Evolutionary conservation across 30 jellyfish, hydroid and myxozoan species (phyloP), one percentile per base, ranked within the genome.

Genomic region (Aurelia sp.): DNA sequence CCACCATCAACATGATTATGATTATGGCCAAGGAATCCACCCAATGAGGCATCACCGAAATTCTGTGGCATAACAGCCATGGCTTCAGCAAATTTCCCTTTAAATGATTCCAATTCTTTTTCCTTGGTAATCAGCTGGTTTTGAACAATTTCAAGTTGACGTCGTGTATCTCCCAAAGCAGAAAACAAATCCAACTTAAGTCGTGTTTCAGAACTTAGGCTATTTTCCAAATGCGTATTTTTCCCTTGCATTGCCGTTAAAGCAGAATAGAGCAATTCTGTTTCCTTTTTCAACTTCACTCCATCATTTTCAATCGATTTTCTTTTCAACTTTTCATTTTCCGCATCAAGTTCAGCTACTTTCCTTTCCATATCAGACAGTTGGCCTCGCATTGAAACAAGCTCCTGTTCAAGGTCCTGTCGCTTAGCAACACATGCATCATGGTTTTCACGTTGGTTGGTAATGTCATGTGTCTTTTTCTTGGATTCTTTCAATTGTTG

Each of bases 51-150:
- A 18, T 96, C 97, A 10, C 82, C 79, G 84, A 91, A 96, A 52
- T 96, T 95, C 65, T 82, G 96, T 19, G 99, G 99, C 99, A 96
- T 96, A 41, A 96, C 99, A 47, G 99, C 99, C 99, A 96, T 96
- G 16, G 94, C 99, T 82, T 96, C 99, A 16, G 99, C 99, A 66
- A 96, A 91, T 51, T 90, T 90, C 21, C 68, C 97, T 81, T 87
- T 96, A 72, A 90, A 73, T 18, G 83, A 76, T 57, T 96, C 97
- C 77, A 96, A 88, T 81, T 96, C 99, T n/a, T 83, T 74, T 53
- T 92, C 95, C 84, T 96, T 96, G 31, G n/a, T 67, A 2, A 82
- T 82, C 91, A 90, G 66, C 41, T 91, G 99, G 47, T 80, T 80
- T 33, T 90, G 99, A 51, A 75, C 91, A 63, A 96, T 87, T 72